Evolutionary conservation across 35 echinoderm and acorn worm species (phyloP).

Genomic region (Ptychodera flava): DNA sequence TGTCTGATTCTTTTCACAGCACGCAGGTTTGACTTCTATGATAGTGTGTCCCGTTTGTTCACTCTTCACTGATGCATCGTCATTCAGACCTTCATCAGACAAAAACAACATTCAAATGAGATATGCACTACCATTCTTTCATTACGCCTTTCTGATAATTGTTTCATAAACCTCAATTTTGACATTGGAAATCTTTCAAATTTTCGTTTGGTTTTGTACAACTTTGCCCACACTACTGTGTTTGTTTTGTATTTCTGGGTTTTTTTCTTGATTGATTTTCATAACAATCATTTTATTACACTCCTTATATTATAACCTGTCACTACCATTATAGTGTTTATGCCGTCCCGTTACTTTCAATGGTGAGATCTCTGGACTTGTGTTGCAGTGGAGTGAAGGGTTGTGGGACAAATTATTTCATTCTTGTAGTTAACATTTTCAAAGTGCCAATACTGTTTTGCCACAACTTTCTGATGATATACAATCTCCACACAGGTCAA

Average conservation of each 20-base stretch:
- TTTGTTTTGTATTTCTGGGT: background rate
- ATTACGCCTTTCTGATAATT: too few species aligned
- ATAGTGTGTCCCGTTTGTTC: background rate
- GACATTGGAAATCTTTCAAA: too few species aligned
- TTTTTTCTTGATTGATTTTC: too few species aligned
- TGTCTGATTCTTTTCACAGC: background rate
- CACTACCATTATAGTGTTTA: background rate
- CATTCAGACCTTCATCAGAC: background rate
- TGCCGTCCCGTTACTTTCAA: background rate
- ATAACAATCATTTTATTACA: too few species aligned
- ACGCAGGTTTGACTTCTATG: background rate
- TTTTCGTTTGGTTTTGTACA: conserved; percentile 16
- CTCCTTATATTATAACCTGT: too few species aligned
- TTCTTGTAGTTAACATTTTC: background rate
- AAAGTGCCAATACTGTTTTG: too few species aligned
- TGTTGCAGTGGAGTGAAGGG: background rate
- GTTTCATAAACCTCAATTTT: too few species aligned
- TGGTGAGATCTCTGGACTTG: background rate
- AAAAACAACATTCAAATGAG: too few species aligned
- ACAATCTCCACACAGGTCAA: too few species aligned
- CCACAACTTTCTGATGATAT: too few species aligned
- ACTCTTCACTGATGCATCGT: background rate
- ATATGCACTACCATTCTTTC: too few species aligned
- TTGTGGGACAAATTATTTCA: background rate
- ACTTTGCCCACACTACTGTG: conserved; percentile 20